Conservation (phyloP, 2,888 invertebrate genomes). For the Sipunculus nudus region DNA sequence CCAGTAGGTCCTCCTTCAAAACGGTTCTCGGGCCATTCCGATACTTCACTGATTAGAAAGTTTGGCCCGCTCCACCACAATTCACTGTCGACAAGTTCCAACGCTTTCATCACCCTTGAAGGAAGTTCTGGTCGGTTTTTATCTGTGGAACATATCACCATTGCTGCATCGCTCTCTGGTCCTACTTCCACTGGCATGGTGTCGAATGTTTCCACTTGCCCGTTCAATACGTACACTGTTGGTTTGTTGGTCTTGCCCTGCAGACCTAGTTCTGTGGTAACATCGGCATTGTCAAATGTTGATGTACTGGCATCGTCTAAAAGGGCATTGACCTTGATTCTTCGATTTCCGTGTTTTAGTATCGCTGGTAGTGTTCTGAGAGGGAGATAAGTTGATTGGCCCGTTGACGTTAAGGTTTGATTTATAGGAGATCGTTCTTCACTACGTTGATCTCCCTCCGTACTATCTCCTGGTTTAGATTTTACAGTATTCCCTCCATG, state of each 20-base stretch:
- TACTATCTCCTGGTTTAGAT: no score
- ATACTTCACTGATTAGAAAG: not conserved
- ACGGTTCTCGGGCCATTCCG: not conserved
- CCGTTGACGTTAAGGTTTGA: not conserved
- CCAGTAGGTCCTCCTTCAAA: not conserved
- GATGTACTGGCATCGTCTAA: slow-evolving; percentile 4
- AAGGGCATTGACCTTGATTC: not conserved
- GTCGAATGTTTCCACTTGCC: slow-evolving; percentile 7
- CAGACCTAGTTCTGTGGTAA: not conserved
- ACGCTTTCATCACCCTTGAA: not conserved
- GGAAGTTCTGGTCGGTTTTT: slow-evolving; percentile 12
- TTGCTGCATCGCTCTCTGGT: slow-evolving; percentile 11
- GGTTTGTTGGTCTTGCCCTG: not conserved
- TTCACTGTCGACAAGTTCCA: not conserved
- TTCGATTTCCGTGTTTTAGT: not conserved
- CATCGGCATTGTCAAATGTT: not conserved
- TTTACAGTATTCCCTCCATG: not conserved
- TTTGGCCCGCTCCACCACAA: slow-evolving; percentile 7
- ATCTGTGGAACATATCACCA: slow-evolving; percentile 17
- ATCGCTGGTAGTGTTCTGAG: slow-evolving; percentile 1
- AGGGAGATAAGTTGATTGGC: not conserved
- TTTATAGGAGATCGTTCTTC: not conserved
- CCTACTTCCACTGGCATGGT: slow-evolving; percentile 16
- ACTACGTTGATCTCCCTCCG: no score
- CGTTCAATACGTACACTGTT: slow-evolving; percentile 13